Percentiles rank a stretch among this genome's conserved stretches.
phyloP scores from a whole-genome alignment of 2,888 invertebrate species.

The Teleogryllus oceanicus region DNA sequence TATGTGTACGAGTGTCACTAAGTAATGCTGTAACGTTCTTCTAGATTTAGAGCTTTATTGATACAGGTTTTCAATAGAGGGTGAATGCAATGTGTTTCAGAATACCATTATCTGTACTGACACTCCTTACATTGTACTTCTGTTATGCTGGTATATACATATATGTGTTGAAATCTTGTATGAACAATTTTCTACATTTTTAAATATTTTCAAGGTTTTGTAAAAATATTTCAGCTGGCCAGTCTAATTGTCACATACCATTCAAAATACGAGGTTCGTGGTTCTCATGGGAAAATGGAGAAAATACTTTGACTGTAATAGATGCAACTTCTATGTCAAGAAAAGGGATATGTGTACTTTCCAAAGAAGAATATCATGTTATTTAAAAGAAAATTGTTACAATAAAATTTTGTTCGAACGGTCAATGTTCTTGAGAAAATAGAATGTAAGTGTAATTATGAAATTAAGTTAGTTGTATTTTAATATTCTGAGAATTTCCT shows the following conservation, averaged over 20 bases:
- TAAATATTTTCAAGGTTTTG: too few relatives aligned
- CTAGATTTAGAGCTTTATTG: too few relatives aligned
- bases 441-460: constrained; percentile 60
- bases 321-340: constrained; percentile 75
- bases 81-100: too few relatives aligned
- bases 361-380: constrained; percentile 68
- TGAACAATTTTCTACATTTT: too few relatives aligned
- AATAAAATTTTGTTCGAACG: constrained; percentile 78
- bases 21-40: too few relatives aligned
- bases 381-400: constrained; percentile 73
- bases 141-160: too few relatives aligned
- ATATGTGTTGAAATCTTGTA: too few relatives aligned
- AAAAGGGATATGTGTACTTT: constrained; percentile 64
- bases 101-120: too few relatives aligned
- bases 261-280: constrained; percentile 76
- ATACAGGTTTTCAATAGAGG: too few relatives aligned
- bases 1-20: too few relatives aligned
- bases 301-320: constrained; percentile 77
- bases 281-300: constrained; percentile 88
- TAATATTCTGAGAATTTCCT: not conserved
- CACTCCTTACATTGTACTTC: too few relatives aligned
- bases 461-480: constrained; percentile 12
- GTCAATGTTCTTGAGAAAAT: constrained; percentile 85
- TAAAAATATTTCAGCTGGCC: constrained; percentile 24
- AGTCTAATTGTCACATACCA: constrained; percentile 64